Evolutionary conservation across 2,888 invertebrate species (phyloP), one percentile per base, ranked within the genome.

Genomic region (Bugulina stolonifera): DNA sequence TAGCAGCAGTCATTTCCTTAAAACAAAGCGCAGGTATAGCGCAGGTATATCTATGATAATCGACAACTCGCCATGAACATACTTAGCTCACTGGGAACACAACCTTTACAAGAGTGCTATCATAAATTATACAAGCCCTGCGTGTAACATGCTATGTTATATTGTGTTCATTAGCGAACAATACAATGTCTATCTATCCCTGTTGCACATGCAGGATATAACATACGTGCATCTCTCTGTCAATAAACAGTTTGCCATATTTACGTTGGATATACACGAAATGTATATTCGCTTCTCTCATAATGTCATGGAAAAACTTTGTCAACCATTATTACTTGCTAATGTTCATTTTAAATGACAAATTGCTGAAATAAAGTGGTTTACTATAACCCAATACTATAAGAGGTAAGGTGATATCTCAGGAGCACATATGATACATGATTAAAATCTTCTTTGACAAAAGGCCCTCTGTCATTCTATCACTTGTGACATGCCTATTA

Each of bases 1-100:
- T 64, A 64, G 27, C 64, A 64, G 64, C 64, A 64, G 64, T 64
- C 64, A 64, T 64, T 64, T 64, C 64, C 64, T 64, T 64, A 64
- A 64, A 32, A 64, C 64, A 64, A 64, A 64, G 64, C 64, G 27
- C 64, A 64, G 64, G 64, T 64, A 64, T 2, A 64, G 14, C 64
- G 27, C 64, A 64, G 64, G 64, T 64, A 64, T 2, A 64, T 5
- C 27, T 34, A 22, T 64, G 22, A 64, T 64, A 64, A 64, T 64
- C 3, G 64, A 27, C 64, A 34, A 32, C 64, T 3, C 64, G 64
- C 64, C 14, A 27, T 34, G 64, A 64, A 10, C 25, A 27, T 22
- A 27, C 14, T 32, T 14, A 3, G 5, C 64, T 64, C 32, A 10
- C 64, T 64, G 64, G 64, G 64, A 64, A 64, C n/a, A 64, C 64